These are phyloP conservation scores for Gobius niger DNA, from an alignment of 2,113 vertebrate species.

Conservation along the genomic window DNA sequence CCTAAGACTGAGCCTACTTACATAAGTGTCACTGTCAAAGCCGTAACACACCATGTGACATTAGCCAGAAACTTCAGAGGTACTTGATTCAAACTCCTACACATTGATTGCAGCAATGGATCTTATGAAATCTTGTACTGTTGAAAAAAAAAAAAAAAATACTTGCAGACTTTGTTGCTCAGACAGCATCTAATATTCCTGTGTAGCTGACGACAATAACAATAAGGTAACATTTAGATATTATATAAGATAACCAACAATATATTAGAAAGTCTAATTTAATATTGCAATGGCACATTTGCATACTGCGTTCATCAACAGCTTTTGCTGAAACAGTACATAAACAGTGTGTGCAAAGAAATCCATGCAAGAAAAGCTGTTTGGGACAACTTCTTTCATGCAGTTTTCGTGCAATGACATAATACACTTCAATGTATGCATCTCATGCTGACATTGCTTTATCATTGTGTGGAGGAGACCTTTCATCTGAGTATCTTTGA, in stretches of 20 bases:
- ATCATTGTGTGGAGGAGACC: not conserved
- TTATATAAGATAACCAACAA: too few relatives aligned
- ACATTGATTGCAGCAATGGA: not conserved
- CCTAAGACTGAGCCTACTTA: constrained; percentile 36
- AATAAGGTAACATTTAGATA: too few relatives aligned
- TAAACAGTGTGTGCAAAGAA: constrained; percentile 1
- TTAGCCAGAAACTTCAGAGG: constrained; percentile 9
- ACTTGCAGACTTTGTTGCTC: too few relatives aligned
- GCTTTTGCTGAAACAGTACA: not conserved
- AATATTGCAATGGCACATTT: too few relatives aligned
- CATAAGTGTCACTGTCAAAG: constrained; percentile 26
- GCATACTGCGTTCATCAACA: not conserved
- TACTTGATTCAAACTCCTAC: not conserved
- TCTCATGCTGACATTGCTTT: not conserved
- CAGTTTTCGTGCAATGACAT: not conserved
- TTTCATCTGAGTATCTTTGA: constrained; percentile 6
- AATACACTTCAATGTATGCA: not conserved
- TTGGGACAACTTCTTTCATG: not conserved
- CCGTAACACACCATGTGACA: constrained; percentile 13
- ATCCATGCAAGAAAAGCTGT: not conserved
- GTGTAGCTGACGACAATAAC: too few relatives aligned
- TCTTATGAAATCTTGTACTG: not conserved
- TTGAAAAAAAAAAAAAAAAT: too few relatives aligned
- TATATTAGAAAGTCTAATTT: too few relatives aligned
- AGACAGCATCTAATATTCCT: too few relatives aligned